Base-by-base conservation (phyloP, 1,140 invertebrate genomes). In the Camponotus floridanus region DNA sequence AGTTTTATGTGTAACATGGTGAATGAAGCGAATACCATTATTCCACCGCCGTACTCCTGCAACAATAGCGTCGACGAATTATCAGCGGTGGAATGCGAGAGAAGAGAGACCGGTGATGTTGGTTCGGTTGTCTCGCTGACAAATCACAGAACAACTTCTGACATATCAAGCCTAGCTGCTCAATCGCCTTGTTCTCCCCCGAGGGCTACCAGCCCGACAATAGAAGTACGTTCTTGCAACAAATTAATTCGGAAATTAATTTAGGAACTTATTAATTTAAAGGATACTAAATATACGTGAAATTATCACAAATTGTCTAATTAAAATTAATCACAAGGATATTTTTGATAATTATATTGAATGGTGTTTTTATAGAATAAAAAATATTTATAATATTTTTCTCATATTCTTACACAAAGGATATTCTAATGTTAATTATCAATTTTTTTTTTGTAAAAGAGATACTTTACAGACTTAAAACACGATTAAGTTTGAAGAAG, bases 11-110 rank as follows among this genome's bases (percentile, higher is more conserved):
- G 97, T 93, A 97, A 97, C 91, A 96, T 97, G 90, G 96, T 97
- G 61, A 98, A 98, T 94, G 97, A 98, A 96, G 97, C 97, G 26
- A 98, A 98, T 92, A 97, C 97, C 36, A 96, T 97, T 92, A 96
- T 98, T 79, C 97, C 97, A 61, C 97, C 97, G 33, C 97, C 97
- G 6, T 98, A 98, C 92, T 97, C 97, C n/a, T 97, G 97, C 91
- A 96, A 97, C 81, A 96, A 96, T 88, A 97, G 97, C 93, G 95
- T 97, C 65, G 97, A 96, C 94, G 96, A 96, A 91, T 94, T 96
- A 80, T 96, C 95, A 87, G 93, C 94, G 13, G 91, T 91, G 61
- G 93, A 92, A 8, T 94, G 93, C 57, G 93, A 92, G n/a, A 91
- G 94, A 74, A 92, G 83, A 48, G 91, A 92, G 62, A 92, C 89